Evolutionary conservation across 2,113 vertebrate genomes (phyloP).

Genomic region (Sylvicapra grimmia): DNA sequence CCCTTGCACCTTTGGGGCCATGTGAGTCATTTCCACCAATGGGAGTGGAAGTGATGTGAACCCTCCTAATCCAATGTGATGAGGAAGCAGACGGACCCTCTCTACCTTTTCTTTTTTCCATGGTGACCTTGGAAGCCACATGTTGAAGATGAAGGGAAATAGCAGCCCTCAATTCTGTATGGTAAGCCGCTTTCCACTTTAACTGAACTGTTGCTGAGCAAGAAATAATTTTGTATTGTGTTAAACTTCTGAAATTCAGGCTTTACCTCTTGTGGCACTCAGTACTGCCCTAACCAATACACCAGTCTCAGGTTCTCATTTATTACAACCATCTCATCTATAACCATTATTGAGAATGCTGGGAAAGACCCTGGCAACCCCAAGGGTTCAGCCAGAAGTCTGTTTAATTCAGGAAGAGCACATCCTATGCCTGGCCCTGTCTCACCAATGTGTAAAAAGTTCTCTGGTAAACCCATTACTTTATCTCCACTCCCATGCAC

Average conservation of each 20-base stretch:
- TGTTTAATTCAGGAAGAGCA: neutral
- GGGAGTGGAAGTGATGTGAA: neutral
- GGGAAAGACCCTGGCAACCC: neutral
- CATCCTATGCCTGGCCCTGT: neutral
- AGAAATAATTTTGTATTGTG: neutral
- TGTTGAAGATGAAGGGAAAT: neutral
- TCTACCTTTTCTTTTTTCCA: neutral
- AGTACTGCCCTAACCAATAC: neutral
- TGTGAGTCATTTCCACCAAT: neutral
- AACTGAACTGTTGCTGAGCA: neutral
- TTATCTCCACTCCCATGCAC: fast-evolving
- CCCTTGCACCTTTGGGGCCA: neutral
- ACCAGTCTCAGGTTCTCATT: neutral
- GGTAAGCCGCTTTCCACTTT: neutral
- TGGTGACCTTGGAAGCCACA: neutral
- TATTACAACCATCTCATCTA: neutral
- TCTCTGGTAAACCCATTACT: neutral
- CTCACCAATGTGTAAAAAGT: neutral
- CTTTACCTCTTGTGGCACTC: fast-evolving
- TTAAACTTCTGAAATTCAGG: neutral
- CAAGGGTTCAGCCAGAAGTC: neutral
- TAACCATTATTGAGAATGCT: neutral
- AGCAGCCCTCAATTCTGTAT: neutral
- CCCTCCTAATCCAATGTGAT: neutral
- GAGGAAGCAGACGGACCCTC: neutral